These are phyloP conservation scores for Coreius guichenoti DNA, from an alignment of 2,797 vertebrate genomes.

Conservation along the genomic window DNA sequence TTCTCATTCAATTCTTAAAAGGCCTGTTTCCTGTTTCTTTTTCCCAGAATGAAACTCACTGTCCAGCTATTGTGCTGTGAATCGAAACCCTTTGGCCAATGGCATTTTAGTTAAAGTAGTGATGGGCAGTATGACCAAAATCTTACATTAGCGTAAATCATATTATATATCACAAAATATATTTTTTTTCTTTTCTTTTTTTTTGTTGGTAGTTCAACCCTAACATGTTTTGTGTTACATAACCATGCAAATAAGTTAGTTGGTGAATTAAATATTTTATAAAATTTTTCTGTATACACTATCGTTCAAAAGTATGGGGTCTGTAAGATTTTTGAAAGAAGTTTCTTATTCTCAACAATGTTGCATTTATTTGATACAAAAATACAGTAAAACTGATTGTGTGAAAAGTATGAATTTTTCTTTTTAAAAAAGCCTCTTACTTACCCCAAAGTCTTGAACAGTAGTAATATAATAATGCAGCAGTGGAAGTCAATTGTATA, in stretches of 20 bases:
- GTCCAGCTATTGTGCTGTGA: background rate
- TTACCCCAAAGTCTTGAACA: no score
- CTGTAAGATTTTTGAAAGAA: background rate
- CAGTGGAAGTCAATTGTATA: background rate
- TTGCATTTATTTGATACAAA: no score
- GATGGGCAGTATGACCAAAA: background rate
- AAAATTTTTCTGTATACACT: background rate
- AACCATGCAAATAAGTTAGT: background rate
- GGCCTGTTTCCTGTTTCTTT: background rate
- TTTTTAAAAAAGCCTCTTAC: no score
- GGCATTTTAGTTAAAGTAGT: background rate
- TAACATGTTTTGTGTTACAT: background rate
- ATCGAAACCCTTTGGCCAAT: background rate
- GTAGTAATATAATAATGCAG: no score
- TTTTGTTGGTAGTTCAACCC: background rate
- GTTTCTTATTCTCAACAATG: no score
- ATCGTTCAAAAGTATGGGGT: background rate
- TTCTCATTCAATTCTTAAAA: conserved; percentile 14
- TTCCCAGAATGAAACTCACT: conserved; percentile 2
- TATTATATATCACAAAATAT: background rate
- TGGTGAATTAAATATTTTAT: background rate
- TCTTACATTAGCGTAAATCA: background rate
- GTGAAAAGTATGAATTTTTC: no score
- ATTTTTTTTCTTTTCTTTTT: no score
- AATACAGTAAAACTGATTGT: no score